Base-by-base conservation (phyloP, 1,140 invertebrate genomes). In the Oncopodura yosiiana region DNA sequence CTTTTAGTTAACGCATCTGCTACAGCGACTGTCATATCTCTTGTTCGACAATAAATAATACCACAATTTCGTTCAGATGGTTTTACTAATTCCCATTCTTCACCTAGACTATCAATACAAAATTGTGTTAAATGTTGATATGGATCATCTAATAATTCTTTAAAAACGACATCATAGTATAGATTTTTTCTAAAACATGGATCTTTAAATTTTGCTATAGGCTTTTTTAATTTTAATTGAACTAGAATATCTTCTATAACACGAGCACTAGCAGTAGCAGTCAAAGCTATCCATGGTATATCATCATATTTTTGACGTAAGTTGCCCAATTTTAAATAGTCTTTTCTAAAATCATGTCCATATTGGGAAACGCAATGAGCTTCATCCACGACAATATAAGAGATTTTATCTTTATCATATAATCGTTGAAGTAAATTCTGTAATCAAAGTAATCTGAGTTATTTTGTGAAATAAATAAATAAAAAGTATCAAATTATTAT, bases 351-450 rank as follows among this genome's bases (percentile, higher is more conserved):
- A 71, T 97, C 93, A 72, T 98, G 94, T 1, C 94, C 94, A 93
- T 93, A 98, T 65, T 96, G 85, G 67, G 88, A 94, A 0, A 97
- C 91, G 75, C 94, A 98, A 70, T 98, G 94, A 11, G 92, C 94
- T 76, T 98, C 94, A 74, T 98, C 94, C 12, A 98, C 85, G 21
- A 81, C 75, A 59, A 84, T 74, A 62, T 78, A 81, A 6, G 72
- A 72, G 9, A 84, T 54, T 50, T 78, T 73, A 30, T 73, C 69
- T 53, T 69, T 70, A 38, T 74, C 71, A 45, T 73, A 56, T 16
- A 83, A 64, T 44, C 69, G 66, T 51, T 69, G 62, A 53, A 74
- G 43, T 2, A 75, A 43, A 23, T 54, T 44, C 72, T 75, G 61
- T 27, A 53, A 57, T 36, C 36, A 23, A 55, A 49, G n/a, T n/a